A percentile compares a stretch with the other conserved stretches of the same genome.
phyloP scores from a whole-genome alignment of 2,888 invertebrate genomes.

The Emesis russula region DNA sequence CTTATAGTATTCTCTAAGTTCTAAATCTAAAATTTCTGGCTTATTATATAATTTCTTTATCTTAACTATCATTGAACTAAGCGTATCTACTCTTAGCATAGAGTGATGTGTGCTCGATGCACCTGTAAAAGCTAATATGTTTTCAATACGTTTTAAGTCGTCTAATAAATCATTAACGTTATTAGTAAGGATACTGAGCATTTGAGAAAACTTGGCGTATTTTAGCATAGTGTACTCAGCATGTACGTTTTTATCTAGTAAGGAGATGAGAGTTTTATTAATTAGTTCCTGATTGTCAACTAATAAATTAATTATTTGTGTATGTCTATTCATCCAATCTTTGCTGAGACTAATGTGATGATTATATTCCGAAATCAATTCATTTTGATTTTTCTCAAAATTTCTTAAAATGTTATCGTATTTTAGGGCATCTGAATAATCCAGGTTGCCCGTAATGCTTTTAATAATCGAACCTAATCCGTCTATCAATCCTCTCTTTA shows the following conservation, averaged over 20 bases:
- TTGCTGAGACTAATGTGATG: not conserved
- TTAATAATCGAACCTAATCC: not conserved
- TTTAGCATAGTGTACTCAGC: not conserved
- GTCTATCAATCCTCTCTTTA: not conserved
- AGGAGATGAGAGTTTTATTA: not conserved
- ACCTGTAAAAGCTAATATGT: not conserved
- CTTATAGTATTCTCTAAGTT: constrained; percentile 45
- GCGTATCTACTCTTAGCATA: not conserved
- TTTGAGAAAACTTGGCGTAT: not conserved
- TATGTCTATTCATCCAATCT: not conserved
- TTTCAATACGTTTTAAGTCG: constrained; percentile 11
- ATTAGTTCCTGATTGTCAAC: not conserved
- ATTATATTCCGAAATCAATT: not conserved
- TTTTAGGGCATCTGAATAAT: not conserved
- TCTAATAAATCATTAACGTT: constrained; percentile 3
- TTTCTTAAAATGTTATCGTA: not conserved
- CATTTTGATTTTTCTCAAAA: constrained; percentile 10
- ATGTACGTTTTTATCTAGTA: not conserved
- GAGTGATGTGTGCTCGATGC: constrained; percentile 6
- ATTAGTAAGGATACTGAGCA: not conserved
- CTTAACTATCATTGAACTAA: constrained; percentile 43
- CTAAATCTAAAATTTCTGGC: constrained; percentile 47
- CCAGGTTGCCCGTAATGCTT: not conserved
- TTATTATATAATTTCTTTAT: constrained; percentile 36
- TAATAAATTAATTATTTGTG: not conserved